Percentiles rank a stretch among this genome's conserved stretches.
These are phyloP conservation scores for Endomychus coccineus DNA, from an alignment of 2,888 invertebrate species.

Conservation along the genomic window DNA sequence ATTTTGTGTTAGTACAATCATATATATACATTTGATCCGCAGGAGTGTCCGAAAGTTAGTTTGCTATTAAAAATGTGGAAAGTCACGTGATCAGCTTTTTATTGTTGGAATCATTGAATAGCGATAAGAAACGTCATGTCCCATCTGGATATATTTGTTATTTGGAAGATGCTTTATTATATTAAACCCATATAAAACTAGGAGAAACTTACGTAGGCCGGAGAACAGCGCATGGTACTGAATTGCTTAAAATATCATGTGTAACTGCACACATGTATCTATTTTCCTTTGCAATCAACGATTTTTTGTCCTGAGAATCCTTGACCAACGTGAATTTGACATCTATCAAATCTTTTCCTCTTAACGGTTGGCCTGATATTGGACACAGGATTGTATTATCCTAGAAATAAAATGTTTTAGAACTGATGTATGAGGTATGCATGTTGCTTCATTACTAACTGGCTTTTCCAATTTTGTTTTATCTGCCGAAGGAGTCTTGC, in stretches of 20 bases:
- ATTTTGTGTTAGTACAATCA: too few relatives aligned
- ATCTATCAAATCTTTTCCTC: constrained; percentile 85
- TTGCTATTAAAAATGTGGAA: too few relatives aligned
- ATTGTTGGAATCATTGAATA: too few relatives aligned
- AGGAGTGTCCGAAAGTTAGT: too few relatives aligned
- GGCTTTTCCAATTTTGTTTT: constrained; percentile 65
- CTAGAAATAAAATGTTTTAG: constrained; percentile 36
- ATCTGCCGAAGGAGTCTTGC: constrained; percentile 78
- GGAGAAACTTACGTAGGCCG: constrained; percentile 71
- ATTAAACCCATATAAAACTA: not conserved
- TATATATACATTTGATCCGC: too few relatives aligned
- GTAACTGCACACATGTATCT: constrained; percentile 98
- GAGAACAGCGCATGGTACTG: constrained; percentile 89
- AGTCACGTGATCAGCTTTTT: too few relatives aligned
- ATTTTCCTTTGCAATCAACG: constrained; percentile 80
- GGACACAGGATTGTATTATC: constrained; percentile 74
- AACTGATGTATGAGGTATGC: constrained; percentile 4
- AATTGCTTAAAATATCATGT: constrained; percentile 90
- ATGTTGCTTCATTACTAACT: constrained; percentile 45
- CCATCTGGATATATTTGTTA: too few relatives aligned
- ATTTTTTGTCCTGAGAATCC: constrained; percentile 80
- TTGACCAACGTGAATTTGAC: constrained; percentile 89
- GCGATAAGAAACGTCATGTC: too few relatives aligned
- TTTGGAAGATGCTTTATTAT: too few relatives aligned
- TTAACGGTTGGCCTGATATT: constrained; percentile 75